Base-by-base conservation (phyloP, 2,888 invertebrate species). In the Eristalinus sepulchralis region DNA sequence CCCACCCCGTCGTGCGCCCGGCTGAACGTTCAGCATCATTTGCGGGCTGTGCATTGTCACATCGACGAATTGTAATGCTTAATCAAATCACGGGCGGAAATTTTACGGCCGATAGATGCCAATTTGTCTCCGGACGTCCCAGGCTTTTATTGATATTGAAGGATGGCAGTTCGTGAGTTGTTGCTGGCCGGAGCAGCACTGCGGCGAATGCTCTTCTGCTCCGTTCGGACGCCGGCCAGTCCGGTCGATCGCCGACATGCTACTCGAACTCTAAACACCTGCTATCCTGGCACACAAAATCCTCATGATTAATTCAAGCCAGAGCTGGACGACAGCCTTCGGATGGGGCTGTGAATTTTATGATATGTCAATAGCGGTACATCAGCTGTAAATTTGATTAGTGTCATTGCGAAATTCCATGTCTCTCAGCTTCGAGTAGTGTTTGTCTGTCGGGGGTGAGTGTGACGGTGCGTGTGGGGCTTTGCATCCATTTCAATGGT, bases 321-420 rank as follows among this genome's bases (percentile, higher is more conserved):
- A 67, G 22, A 10, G 17, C 17, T 2, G 55, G 36, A 11, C 3
- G 8, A 34, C 31, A 64, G n/a, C 36, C 59, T 62, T n/a, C 22
- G 33, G 17, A 36, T 55, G 71, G 47, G 11, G 10, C 53, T 68
- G 31, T 62, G 73, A 63, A 75, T 83, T 86, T 83, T 83, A 79
- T 78, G 86, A 83, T 78, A 86, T 83, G 83, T 86, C 86, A 79
- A 86, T 86, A 71, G 70, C 33, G 60, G 75, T 79, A 75, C 73
- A 79, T 75, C 75, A 83, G 71, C 67, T 86, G 86, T 79, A 86
- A 83, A 86, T 86, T 86, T 83, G 78, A 86, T 86, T 86, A 86
- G 83, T 75, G 83, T 75, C 83, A 83, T n/a, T 82, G 13, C 31
- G 62, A 36, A 83, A 60, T 78, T 72, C 53, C 10, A 64, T 57